Evolutionary conservation across 2,888 invertebrate species (phyloP), one percentile per base, ranked within the genome.

Genomic region (Ophion slaviceki): DNA sequence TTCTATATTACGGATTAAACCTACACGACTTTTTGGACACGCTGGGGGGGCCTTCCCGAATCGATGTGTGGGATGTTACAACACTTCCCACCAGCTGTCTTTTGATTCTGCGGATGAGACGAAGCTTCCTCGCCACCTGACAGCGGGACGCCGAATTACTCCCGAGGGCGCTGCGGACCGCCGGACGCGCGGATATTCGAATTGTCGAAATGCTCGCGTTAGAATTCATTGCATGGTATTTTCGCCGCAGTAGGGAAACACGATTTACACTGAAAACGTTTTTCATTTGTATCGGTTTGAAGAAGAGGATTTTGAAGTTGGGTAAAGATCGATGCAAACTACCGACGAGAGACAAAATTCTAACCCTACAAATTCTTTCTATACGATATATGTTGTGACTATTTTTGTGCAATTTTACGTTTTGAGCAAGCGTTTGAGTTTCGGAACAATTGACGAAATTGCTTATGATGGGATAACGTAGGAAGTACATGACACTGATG

Each of bases 51-150:
- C 80, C 90, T 89, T 89, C 67, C 91, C 92, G 90, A 92, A 92
- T 92, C 92, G 92, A 92, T 92, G 92, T 92, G 92, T 91, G 87
- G 82, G 92, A 91, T 91, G 90, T 90, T 92, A 90, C 90, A 90
- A 91, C 91, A 91, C 91, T 92, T 92, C 91, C 89, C 92, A 91
- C 89, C 92, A 92, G 91, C 92, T 92, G 92, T 92, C 92, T 92
- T 92, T 92, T 91, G 91, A 92, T 91, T 92, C 92, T 92, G 92
- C 92, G 90, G 92, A 92, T 92, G 90, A 68, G 61, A 32, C 67
- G 66, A 36, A 70, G 59, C 67, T 61, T 67, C 24, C 24, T 64
- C 87, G 88, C 89, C 90, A 92, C 91, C 92, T 90, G 62, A 74
- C 87, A 88, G 72, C 62, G 24, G 36, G 28, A 64, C 59, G 20